Evolutionary conservation across 64 coral and sea anemone species (phyloP).

Genomic region (Pachyseris speciosa): DNA sequence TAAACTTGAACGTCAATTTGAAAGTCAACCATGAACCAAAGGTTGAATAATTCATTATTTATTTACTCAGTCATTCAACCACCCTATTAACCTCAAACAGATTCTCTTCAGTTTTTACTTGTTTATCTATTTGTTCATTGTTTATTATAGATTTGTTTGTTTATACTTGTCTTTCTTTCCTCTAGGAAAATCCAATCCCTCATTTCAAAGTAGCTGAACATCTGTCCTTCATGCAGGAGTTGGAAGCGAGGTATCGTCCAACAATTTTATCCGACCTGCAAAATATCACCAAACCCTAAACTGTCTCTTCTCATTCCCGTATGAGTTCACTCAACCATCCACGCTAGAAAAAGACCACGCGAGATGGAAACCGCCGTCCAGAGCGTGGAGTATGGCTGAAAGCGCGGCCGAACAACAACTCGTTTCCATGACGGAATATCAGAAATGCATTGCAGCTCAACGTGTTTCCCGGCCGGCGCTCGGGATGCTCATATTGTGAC

Average conservation of each 20-base stretch:
- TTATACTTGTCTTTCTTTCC: background rate
- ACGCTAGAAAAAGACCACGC: background rate
- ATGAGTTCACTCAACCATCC: background rate
- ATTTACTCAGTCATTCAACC: no score
- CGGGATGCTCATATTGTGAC: no score
- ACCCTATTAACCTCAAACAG: no score
- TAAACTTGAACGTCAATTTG: no score
- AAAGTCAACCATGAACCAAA: no score
- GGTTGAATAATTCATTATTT: no score
- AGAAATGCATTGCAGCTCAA: no score
- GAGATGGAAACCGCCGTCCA: background rate
- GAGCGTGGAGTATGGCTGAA: background rate
- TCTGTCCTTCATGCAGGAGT: conserved; percentile 89
- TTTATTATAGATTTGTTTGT: background rate
- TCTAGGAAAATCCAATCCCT: conserved; percentile 88
- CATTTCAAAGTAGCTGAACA: conserved; percentile 84
- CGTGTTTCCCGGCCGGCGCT: no score
- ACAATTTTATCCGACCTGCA: conserved; percentile 92
- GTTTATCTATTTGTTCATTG: no score
- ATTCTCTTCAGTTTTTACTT: no score
- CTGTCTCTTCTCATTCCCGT: background rate
- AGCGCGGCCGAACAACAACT: background rate
- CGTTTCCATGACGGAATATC: no score
- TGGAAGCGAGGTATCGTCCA: conserved; percentile 84
- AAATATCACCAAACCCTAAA: conserved; percentile 93